Evolutionary conservation across 2,113 vertebrate species (phyloP).

Genomic region (Microtus montanus): DNA sequence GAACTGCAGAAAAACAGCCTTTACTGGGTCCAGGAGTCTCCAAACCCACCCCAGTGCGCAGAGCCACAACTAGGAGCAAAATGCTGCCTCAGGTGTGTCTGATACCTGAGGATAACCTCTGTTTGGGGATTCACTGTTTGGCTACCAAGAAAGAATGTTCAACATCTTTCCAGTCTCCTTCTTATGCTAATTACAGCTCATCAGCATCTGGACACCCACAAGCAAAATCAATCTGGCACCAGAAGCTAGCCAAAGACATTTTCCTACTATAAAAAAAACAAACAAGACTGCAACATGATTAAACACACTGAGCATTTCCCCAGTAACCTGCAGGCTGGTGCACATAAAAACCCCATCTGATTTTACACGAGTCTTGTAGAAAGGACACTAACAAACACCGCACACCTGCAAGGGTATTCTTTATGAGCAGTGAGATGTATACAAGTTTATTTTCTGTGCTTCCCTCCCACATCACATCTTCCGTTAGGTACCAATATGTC

Average conservation of each 20-base stretch:
- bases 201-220: conserved; percentile 77
- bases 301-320: conserved; percentile 64
- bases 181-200: conserved; percentile 74
- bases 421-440: conserved; percentile 52
- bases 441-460: conserved; percentile 57
- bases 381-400: conserved; percentile 56
- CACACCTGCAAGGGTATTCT: conserved; percentile 50
- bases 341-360: conserved; percentile 54
- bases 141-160: conserved; percentile 64
- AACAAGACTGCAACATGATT: conserved; percentile 67
- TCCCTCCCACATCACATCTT: conserved; percentile 16
- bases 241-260: conserved; percentile 69
- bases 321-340: conserved; percentile 59
- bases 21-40: not conserved
- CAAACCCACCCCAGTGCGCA: not conserved
- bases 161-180: conserved; percentile 70
- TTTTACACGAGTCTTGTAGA: conserved; percentile 49
- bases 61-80: not conserved
- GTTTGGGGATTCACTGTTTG: conserved; percentile 53
- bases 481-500: conserved; percentile 12
- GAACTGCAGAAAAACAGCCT: not conserved
- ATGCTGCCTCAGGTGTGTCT: conserved; percentile 1
- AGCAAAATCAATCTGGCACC: conserved; percentile 76
- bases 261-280: conserved; percentile 63
- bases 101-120: conserved; percentile 59